Percentiles rank a stretch among this genome's conserved stretches.
Conservation (phyloP, 2,113 vertebrate genomes). For the Lipophrys pholis region DNA sequence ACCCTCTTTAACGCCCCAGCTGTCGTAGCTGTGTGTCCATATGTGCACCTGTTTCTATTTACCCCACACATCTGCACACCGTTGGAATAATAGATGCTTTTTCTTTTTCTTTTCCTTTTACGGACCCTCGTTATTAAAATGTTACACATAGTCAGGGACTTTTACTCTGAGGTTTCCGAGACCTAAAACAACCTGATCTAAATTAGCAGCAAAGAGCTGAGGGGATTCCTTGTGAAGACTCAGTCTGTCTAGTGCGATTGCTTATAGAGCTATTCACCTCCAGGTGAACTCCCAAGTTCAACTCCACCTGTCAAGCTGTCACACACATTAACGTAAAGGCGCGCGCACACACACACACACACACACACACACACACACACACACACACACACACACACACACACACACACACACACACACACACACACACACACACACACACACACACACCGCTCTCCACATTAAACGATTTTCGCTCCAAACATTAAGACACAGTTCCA, state of each 20-base stretch:
- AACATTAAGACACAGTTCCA: background rate
- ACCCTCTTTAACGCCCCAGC: slow-evolving; percentile 24
- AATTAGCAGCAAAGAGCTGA: slow-evolving; percentile 5
- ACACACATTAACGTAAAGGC: slow-evolving; percentile 1
- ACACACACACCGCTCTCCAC: background rate
- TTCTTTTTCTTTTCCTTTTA: background rate
- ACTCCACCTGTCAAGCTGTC: slow-evolving; percentile 16
- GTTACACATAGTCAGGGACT: background rate
- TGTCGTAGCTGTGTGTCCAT: slow-evolving; percentile 26
- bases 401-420: slow-evolving; percentile 1
- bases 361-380: too few relatives aligned
- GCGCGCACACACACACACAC: background rate
- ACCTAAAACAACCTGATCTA: slow-evolving; percentile 14
- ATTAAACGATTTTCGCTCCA: background rate
- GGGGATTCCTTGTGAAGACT: slow-evolving; percentile 23
- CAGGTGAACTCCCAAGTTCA: slow-evolving; percentile 32
- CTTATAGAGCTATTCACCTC: slow-evolving; percentile 26
- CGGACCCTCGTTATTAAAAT: background rate
- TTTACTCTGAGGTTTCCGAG: slow-evolving; percentile 5
- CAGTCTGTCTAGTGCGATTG: slow-evolving; percentile 17
- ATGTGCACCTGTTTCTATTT: slow-evolving; percentile 40
- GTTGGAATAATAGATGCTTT: background rate
- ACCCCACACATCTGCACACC: slow-evolving; percentile 13
- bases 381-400: background rate
- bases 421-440: background rate